A percentile compares a stretch with the other conserved stretches of the same genome.
Evolutionary conservation across 2,113 vertebrate genomes (phyloP).

Genomic region (Rhizomys pruinosus): DNA sequence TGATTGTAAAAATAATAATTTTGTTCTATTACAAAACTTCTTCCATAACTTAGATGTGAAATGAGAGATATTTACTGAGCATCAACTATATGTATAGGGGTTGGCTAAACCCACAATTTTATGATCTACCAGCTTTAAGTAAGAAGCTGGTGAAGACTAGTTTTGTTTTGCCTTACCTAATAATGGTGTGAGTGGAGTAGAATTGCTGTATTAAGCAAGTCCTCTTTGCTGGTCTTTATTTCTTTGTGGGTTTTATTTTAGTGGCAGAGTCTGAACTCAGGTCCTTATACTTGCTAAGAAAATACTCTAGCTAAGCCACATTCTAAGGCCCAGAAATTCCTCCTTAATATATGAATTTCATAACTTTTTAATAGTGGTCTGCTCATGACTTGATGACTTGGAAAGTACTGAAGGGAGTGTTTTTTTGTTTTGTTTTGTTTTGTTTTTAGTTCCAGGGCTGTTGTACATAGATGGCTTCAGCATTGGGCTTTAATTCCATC

Average conservation of each 20-base stretch:
- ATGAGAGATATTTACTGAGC: neutral
- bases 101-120: neutral
- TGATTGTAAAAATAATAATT: conserved; percentile 42
- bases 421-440: too few relatives aligned
- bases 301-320: neutral
- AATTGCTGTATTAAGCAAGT: neutral
- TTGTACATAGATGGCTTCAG: neutral
- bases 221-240: neutral
- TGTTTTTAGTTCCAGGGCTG: neutral
- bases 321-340: neutral
- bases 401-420: neutral
- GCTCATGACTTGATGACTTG: neutral
- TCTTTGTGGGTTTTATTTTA: neutral
- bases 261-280: neutral
- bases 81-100: neutral
- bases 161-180: neutral
- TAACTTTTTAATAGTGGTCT: neutral
- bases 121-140: neutral
- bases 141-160: neutral
- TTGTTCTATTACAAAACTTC: conserved; percentile 4
- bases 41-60: neutral
- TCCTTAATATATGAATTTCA: neutral
- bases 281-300: neutral
- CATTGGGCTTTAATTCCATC: neutral
- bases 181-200: neutral